A percentile compares a stretch with the other conserved stretches of the same genome.
phyloP scores from a whole-genome alignment of 2,888 invertebrate genomes.

The Allolobophora icterica region DNA sequence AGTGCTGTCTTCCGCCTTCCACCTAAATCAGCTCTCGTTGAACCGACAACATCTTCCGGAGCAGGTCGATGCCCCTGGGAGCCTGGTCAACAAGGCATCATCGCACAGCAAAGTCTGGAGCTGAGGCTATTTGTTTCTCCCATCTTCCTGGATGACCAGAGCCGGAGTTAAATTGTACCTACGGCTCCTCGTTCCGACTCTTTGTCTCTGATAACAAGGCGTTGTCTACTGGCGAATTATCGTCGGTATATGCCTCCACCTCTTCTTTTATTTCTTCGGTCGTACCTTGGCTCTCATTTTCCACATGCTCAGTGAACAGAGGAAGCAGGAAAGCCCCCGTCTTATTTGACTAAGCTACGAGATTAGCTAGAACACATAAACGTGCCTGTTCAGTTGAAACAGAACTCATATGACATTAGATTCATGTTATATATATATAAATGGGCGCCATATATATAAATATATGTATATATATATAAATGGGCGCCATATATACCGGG shows the following conservation, averaged over 20 bases:
- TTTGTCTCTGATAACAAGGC: not conserved
- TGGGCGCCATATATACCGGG: no score
- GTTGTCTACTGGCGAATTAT: not conserved
- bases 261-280: not conserved
- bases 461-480: no score
- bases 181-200: not conserved
- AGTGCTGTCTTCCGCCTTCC: no score
- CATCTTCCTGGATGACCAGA: no score
- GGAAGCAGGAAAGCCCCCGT: not conserved
- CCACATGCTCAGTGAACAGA: not conserved
- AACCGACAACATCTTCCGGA: no score
- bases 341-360: not conserved
- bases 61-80: no score
- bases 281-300: not conserved
- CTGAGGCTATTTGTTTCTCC: not conserved
- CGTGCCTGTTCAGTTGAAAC: not conserved
- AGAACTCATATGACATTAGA: not conserved
- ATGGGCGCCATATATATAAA: no score
- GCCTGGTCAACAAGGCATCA: no score
- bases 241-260: not conserved
- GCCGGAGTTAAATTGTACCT: not conserved
- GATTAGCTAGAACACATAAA: not conserved
- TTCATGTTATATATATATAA: not conserved
- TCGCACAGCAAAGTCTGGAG: not conserved
- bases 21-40: no score